Conservation (phyloP, 2,797 vertebrate genomes). For the Tamandua tetradactyla region DNA sequence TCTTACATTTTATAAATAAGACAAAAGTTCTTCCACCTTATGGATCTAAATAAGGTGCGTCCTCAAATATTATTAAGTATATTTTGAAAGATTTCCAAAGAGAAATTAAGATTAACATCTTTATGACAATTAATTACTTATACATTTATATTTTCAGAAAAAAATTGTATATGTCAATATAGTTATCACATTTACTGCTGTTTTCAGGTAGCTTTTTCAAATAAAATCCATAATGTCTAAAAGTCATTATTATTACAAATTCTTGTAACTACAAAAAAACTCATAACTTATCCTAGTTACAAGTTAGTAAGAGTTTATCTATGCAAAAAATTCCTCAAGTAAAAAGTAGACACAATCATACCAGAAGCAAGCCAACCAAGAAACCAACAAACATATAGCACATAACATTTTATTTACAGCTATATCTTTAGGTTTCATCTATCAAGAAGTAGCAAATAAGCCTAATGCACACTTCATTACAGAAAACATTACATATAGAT, state of each 20-base stretch:
- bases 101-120: slow-evolving; percentile 1
- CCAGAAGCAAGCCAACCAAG: slow-evolving; percentile 72
- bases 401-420: slow-evolving; percentile 73
- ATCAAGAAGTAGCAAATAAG: slow-evolving; percentile 74
- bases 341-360: slow-evolving; percentile 70
- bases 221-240: slow-evolving; percentile 43
- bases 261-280: slow-evolving; percentile 6
- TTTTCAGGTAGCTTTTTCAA: slow-evolving; percentile 61
- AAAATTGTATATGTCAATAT: background rate
- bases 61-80: slow-evolving; percentile 32
- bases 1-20: slow-evolving; percentile 57
- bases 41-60: slow-evolving; percentile 43
- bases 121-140: slow-evolving; percentile 52
- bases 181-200: slow-evolving; percentile 20
- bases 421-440: slow-evolving; percentile 71
- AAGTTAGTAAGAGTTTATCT: slow-evolving; percentile 65
- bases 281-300: slow-evolving; percentile 58
- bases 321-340: slow-evolving; percentile 74
- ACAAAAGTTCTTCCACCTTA: slow-evolving; percentile 32
- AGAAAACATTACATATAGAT: slow-evolving; percentile 67
- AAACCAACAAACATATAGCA: slow-evolving; percentile 63
- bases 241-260: slow-evolving; percentile 56
- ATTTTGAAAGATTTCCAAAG: slow-evolving; percentile 60
- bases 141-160: background rate
- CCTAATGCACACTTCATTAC: slow-evolving; percentile 61